These are phyloP conservation scores for Dreissena rostriformis DNA, from an alignment of 1,140 invertebrate species.

Conservation along the genomic window DNA sequence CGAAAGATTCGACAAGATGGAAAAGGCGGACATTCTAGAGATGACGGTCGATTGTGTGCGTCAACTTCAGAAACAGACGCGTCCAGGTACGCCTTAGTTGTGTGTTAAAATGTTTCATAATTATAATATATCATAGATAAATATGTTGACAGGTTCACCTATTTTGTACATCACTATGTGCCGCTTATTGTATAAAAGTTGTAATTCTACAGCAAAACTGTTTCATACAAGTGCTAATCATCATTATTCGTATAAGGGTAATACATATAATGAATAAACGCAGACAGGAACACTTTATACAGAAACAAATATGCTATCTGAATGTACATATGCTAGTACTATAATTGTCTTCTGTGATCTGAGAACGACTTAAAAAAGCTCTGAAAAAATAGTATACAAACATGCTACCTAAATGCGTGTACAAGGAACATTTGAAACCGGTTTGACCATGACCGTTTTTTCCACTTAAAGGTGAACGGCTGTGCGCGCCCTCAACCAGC, in stretches of 20 bases:
- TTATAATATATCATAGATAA: not conserved
- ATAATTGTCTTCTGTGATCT: not conserved
- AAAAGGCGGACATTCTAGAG: constrained; percentile 98
- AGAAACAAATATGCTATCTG: too few species aligned
- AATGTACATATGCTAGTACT: not conserved
- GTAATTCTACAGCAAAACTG: not conserved
- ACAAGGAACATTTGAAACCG: not conserved
- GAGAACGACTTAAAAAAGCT: not conserved
- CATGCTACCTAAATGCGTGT: not conserved
- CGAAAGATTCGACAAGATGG: constrained; percentile 86
- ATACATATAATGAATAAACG: too few species aligned
- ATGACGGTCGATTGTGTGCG: constrained; percentile 95
- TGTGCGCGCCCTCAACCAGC: not conserved
- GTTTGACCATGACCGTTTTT: too few species aligned
- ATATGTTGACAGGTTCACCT: not conserved
- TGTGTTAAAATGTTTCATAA: not conserved
- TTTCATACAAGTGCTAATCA: not conserved
- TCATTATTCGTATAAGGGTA: not conserved
- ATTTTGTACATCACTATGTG: too few species aligned
- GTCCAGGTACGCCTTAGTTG: constrained; percentile 20
- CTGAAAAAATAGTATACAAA: not conserved
- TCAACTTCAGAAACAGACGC: constrained; percentile 53
- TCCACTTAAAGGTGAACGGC: constrained; percentile 10
- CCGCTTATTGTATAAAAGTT: too few species aligned
- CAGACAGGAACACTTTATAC: too few species aligned